Base-by-base conservation (phyloP, 2,888 invertebrate genomes). In the Leucophora obtusa region DNA sequence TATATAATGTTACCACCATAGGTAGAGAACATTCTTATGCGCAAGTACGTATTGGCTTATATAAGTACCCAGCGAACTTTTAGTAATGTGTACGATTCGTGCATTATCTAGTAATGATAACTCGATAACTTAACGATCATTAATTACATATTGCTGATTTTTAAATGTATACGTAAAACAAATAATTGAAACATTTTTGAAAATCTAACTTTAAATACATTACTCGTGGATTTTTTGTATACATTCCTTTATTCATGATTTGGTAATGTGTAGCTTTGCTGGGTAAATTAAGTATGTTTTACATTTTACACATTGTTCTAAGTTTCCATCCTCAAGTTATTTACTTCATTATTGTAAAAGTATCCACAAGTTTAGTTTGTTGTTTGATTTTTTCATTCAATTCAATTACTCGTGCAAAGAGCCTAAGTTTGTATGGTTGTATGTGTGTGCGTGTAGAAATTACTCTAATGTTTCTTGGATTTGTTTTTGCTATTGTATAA, bases 401-500 rank as follows among this genome's bases (percentile, higher is more conserved):
- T 71, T 60, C 65, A 71, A 71, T 77, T 77, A 60, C 24, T 60
- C 15, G 24, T 24, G 10, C 28, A 33, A n/a, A 56, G 33, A 38
- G 28, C 14, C 1, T 28, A 4, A 28, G 38, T 11, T 11, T 4
- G 43, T 47, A n/a, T 47, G 4, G 14, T 5, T n/a, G 43, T 47
- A 47, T 28, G 56, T 28, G 56, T 56, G 33, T 33, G 7, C 9
- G n/a, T 28, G 56, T 28, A 7, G 6, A 9, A 56, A 2, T 47
- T 47, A 47, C 43, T 56, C n/a, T 70, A 51, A 59, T 58, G 50
- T 68, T 51, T 14, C n/a, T 28, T 51, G 58, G 66, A 65, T 59
- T 72, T 66, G 18, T 71, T 66, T 51, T 63, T 65, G 53, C 76
- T 73, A 65, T 81, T 76, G 58, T 59, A 76, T 65, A 72, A 76